Percentiles rank a stretch among this genome's conserved stretches.
These are phyloP conservation scores for Perca flavescens DNA, from an alignment of 2,113 vertebrate species.

Conservation along the genomic window DNA sequence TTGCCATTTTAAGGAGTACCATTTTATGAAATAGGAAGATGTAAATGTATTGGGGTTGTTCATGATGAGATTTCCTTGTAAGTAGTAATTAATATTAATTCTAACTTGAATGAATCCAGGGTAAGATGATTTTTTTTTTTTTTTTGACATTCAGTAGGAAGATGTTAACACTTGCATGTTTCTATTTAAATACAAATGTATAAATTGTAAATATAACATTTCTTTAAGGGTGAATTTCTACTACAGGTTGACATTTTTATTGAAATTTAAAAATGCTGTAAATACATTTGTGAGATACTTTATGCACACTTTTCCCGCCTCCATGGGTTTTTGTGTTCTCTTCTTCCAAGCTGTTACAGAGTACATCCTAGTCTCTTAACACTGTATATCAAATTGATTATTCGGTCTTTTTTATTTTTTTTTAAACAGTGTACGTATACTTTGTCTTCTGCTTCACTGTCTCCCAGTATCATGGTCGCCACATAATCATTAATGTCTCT, in stretches of 20 bases:
- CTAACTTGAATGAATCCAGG: conserved; percentile 83
- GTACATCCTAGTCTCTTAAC: conserved; percentile 67
- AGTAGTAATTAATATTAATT: conserved; percentile 81
- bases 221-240: conserved; percentile 87
- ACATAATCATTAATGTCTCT: conserved; percentile 75
- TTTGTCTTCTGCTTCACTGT: conserved; percentile 67
- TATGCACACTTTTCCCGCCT: conserved; percentile 75
- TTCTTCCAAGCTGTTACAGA: conserved; percentile 65
- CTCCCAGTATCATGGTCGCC: conserved; percentile 64
- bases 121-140: conserved; percentile 71
- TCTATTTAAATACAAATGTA: conserved; percentile 88
- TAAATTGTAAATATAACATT: conserved; percentile 86
- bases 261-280: conserved; percentile 83
- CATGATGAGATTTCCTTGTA: conserved; percentile 80
- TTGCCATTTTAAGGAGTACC: conserved; percentile 57
- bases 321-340: conserved; percentile 54
- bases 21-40: conserved; percentile 71
- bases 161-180: conserved; percentile 86
- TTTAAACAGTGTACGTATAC: conserved; percentile 53
- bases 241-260: conserved; percentile 86
- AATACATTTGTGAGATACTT: conserved; percentile 85
- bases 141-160: conserved; percentile 76
- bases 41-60: conserved; percentile 73
- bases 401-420: conserved; percentile 52
- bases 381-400: conserved; percentile 76